Percentiles rank a stretch among this genome's conserved stretches.
These are phyloP conservation scores for Adela reaumurella DNA, from an alignment of 2,888 invertebrate genomes.

Conservation along the genomic window DNA sequence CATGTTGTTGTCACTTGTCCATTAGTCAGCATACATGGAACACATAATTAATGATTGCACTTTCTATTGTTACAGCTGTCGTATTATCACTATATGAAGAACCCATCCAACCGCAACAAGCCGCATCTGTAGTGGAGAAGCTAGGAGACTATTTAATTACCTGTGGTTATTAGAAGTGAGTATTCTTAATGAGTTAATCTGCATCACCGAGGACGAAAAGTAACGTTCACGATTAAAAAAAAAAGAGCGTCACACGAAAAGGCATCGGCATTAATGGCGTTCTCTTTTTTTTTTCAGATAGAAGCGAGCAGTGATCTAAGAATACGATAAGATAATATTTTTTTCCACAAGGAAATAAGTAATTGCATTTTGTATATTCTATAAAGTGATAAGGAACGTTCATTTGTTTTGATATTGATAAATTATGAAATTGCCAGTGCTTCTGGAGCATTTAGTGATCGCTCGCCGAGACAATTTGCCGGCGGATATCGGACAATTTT, in stretches of 20 bases:
- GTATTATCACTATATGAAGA: constrained; percentile 94
- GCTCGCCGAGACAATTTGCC: constrained; percentile 46
- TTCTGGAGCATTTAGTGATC: constrained; percentile 41
- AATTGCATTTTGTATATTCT: constrained; percentile 60
- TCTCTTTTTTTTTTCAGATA: constrained; percentile 39
- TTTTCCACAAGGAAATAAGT: constrained; percentile 59
- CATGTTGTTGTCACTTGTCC: too few species aligned
- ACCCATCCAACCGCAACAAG: constrained; percentile 95
- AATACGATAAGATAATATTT: constrained; percentile 58
- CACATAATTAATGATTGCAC: too few species aligned
- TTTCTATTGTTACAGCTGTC: constrained; percentile 69
- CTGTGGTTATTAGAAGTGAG: constrained; percentile 89
- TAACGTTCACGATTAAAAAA: too few species aligned
- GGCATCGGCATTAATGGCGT: constrained; percentile 8
- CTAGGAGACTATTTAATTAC: constrained; percentile 95
- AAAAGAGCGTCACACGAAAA: background rate
- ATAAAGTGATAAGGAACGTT: constrained; percentile 57
- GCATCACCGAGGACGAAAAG: too few species aligned
- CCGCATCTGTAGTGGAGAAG: constrained; percentile 95
- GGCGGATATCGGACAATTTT: constrained; percentile 48
- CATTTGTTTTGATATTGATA: constrained; percentile 55
- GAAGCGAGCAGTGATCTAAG: constrained; percentile 56
- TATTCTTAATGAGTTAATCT: too few species aligned
- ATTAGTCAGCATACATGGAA: too few species aligned
- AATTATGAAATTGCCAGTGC: constrained; percentile 49